Conservation (phyloP, 2,797 vertebrate genomes). For the Choloepus didactylus region DNA sequence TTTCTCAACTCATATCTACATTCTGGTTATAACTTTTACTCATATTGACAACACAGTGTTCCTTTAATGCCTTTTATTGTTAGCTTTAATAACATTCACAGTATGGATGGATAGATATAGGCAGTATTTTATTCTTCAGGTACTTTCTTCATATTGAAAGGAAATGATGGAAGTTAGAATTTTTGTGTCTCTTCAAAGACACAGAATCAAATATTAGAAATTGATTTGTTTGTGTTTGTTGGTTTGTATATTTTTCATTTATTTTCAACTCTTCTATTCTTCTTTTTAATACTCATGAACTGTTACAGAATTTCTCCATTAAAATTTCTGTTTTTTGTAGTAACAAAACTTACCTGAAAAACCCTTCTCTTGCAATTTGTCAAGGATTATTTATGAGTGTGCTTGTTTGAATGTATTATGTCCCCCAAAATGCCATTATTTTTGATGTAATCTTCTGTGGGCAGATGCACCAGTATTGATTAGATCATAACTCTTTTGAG, state of each 20-base stretch:
- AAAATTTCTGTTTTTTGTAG: neutral
- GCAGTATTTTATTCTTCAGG: neutral
- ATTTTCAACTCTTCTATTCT: neutral
- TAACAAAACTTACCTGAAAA: neutral
- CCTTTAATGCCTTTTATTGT: neutral
- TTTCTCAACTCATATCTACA: neutral
- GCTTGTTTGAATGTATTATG: too few relatives aligned
- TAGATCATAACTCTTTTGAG: too few relatives aligned
- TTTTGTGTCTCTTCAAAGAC: neutral
- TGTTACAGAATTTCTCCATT: neutral
- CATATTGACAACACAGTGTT: neutral
- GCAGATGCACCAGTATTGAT: too few relatives aligned
- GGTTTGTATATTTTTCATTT: neutral
- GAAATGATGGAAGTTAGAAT: neutral
- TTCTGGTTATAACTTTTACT: neutral
- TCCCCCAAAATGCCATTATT: too few relatives aligned
- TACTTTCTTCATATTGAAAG: neutral
- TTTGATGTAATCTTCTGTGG: too few relatives aligned
- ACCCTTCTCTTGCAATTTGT: neutral
- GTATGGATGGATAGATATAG: neutral
- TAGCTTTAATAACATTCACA: neutral
- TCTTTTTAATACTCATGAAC: neutral
- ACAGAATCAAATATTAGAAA: neutral
- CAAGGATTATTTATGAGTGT: neutral
- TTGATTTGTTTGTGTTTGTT: neutral